Evolutionary conservation across 2,113 vertebrate species (phyloP).

Genomic region (Centrocercus urophasianus): DNA sequence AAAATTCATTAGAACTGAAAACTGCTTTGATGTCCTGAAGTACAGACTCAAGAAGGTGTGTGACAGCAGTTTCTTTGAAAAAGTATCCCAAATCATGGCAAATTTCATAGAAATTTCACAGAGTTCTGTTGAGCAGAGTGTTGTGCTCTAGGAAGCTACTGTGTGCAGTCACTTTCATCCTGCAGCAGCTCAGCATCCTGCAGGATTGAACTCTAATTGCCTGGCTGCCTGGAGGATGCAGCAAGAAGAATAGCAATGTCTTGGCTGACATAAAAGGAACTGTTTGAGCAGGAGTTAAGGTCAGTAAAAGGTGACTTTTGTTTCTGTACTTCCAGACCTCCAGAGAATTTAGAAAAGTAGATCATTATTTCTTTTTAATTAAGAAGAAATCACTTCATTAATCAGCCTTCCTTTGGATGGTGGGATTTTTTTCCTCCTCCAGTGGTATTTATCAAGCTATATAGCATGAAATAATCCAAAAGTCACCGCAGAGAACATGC

Average conservation of each 20-base stretch:
- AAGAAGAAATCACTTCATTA: neutral
- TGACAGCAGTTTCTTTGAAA: neutral
- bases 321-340: neutral
- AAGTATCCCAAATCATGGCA: neutral
- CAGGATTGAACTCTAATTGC: conserved; percentile 39
- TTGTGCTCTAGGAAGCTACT: neutral
- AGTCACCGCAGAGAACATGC: neutral
- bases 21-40: neutral
- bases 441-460: neutral
- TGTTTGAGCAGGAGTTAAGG: conserved; percentile 14
- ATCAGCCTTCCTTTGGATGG: neutral
- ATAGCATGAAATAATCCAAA: neutral
- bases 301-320: conserved; percentile 18
- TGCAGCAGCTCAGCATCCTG: neutral
- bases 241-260: conserved; percentile 21
- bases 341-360: neutral
- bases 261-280: conserved; percentile 37
- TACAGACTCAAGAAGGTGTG: neutral
- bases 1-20: neutral
- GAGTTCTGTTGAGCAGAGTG: neutral
- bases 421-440: neutral
- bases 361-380: neutral
- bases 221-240: conserved; percentile 19
- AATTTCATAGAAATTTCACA: neutral
- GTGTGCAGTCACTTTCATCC: neutral